phyloP scores from a whole-genome alignment of 2,113 vertebrate species.

The Actenoides hombroni region DNA sequence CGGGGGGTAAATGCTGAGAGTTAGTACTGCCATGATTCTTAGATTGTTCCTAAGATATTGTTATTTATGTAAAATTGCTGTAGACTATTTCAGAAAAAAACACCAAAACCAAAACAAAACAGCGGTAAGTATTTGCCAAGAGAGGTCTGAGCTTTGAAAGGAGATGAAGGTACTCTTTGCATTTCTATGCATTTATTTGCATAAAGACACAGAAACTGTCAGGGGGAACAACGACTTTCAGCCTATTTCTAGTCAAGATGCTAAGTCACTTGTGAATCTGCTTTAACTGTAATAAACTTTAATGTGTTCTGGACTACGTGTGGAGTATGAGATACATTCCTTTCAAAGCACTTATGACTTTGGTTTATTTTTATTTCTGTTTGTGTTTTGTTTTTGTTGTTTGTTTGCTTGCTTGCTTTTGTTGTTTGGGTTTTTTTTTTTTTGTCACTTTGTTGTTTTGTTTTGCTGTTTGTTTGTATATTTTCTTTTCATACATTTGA shows the following conservation, averaged over 20 bases:
- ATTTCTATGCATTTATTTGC: slow-evolving; percentile 5
- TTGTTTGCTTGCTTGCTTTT: too few relatives aligned
- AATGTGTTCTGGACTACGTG: too few relatives aligned
- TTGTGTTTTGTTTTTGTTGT: too few relatives aligned
- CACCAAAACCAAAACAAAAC: too few relatives aligned
- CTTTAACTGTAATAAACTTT: neutral
- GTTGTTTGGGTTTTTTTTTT: too few relatives aligned
- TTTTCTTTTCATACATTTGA: too few relatives aligned
- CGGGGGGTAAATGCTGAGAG: too few relatives aligned
- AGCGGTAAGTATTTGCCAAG: neutral
- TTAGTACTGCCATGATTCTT: neutral
- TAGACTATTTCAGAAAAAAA: neutral
- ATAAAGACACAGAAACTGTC: neutral
- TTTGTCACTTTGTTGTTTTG: too few relatives aligned
- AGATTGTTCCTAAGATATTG: neutral
- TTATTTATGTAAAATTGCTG: neutral
- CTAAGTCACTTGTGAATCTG: neutral
- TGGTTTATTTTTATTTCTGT: too few relatives aligned
- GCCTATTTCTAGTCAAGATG: neutral
- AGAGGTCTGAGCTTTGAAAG: neutral
- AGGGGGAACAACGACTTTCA: neutral
- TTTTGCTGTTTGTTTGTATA: too few relatives aligned
- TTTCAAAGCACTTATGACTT: too few relatives aligned
- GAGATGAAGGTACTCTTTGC: neutral
- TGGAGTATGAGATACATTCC: too few relatives aligned